phyloP scores from a whole-genome alignment of 2,113 vertebrate genomes.

The Nerophis lumbriciformis region DNA sequence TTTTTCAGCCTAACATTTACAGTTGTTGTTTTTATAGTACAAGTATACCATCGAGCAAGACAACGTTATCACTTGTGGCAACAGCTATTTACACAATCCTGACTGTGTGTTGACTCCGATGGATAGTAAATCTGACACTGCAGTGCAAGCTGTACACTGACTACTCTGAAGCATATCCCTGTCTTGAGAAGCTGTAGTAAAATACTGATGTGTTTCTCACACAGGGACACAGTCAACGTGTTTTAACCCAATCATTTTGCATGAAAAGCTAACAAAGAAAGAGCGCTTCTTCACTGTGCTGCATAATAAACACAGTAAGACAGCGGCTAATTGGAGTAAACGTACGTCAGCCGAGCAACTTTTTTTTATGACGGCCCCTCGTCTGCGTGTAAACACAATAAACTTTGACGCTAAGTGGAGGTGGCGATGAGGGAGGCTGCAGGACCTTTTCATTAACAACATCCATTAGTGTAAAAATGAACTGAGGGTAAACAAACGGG shows the following conservation, averaged over 20 bases:
- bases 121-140: too few species aligned
- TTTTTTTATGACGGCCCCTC: constrained; percentile 29
- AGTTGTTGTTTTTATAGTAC: too few species aligned
- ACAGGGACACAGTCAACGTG: background rate
- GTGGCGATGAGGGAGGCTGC: constrained; percentile 24
- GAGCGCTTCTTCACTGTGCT: constrained; percentile 3
- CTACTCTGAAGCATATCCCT: too few species aligned
- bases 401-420: constrained; percentile 30
- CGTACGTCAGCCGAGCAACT: constrained; percentile 15
- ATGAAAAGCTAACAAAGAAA: background rate
- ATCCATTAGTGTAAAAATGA: constrained; percentile 51
- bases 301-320: constrained; percentile 27
- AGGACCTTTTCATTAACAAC: constrained; percentile 45
- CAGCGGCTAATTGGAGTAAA: constrained; percentile 37
- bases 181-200: too few species aligned
- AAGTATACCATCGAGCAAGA: too few species aligned
- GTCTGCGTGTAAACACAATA: constrained; percentile 39
- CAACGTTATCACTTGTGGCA: too few species aligned
- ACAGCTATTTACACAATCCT: too few species aligned
- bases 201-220: too few species aligned
- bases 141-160: too few species aligned
- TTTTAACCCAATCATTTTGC: background rate
- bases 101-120: too few species aligned
- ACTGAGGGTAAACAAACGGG: constrained; percentile 33
- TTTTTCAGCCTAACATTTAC: too few species aligned